Base-by-base conservation (phyloP, 2,888 invertebrate genomes). In the Tinea pellionella region DNA sequence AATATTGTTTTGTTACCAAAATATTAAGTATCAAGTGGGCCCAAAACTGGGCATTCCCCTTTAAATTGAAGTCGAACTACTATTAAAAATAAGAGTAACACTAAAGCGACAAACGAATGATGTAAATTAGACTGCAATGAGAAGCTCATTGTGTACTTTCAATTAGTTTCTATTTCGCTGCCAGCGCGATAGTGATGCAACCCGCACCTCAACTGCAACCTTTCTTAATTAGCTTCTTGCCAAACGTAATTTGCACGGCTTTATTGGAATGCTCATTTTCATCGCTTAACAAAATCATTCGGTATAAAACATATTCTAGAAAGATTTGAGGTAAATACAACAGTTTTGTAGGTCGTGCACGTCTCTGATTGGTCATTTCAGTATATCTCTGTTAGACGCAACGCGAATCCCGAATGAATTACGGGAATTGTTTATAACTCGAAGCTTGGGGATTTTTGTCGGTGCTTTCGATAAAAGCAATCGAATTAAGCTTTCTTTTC, bases 291-390 rank as follows among this genome's bases (percentile, higher is more conserved):
- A n/a, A 42, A 42, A 9, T n/a, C 47, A 47, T 47, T 16, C 16
- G 13, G 47, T 47, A 47, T 47, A 16, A 47, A 47, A 47, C 47
- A 47, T 47, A 47, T 47, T 47, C 47, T 13, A 15, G 16, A 47
- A 15, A 47, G 47, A 47, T 53, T 53, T 19, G 59, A 41, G 32
- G 57, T 57, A 57, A 77, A 77, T 71, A 74, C 69, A 64, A 63
- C 65, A 66, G 69, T 72, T 80, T 74, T 65, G 72, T 64, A 82
- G 66, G 68, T 78, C 13, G 64, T 63, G 69, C 86, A 85, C 85
- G 86, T 84, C 67, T 74, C 67, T 78, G 80, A 85, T 84, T 84
- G 83, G 83, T 83, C 81, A 85, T 84, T 83, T 81, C 82, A 80
- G 79, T 84, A 83, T 80, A 84, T 82, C 82, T 80, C 74, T 74